Evolutionary conservation across 1,140 invertebrate species (phyloP), one percentile per base, ranked within the genome.

Genomic region (Philopotamus ludificatus): DNA sequence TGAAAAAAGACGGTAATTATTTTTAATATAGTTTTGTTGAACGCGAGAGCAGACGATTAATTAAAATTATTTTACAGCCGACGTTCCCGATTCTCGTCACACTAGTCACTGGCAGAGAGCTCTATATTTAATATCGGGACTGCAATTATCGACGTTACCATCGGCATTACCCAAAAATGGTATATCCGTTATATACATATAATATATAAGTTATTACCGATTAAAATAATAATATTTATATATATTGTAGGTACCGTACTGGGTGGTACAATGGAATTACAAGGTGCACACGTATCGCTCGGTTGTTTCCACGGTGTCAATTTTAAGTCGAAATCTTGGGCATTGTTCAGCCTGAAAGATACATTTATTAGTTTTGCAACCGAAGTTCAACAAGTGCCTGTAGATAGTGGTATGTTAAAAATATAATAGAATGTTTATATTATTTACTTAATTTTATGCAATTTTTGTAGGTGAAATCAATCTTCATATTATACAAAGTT

Each of bases 221-320:
- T n/a, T n/a, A 22, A 8, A 50, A 45, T 4, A 10, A 50, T 50
- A 22, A 2, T 1, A 26, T 7, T 53, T 53, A 39, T 42, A 7
- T 42, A n/a, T 20, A 25, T 26, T 28, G 15, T 59, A 73, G 93
- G 92, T 9, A 94, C 93, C 1, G 90, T 97, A 10, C 81, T 98
- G 0, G 95, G 95, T 15, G 95, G 95, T 23, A 93, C 91, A n/a
- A 91, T 95, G 83, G 92, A 95, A 73, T 80, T 97, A 12, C 90
- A 93, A 70, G 89, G 89, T 18, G 92, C 89, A 23, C 94, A 96
- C 74, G 93, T 99, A 41, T 96, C 94, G 10, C 81, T 99, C 34
- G 95, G 94, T 4, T 98, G 95, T 77, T 99, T 98, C 82, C 94
- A 98, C 78, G 96, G 95, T 3, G 94, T 97, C 72, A 98, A 97